phyloP scores from a whole-genome alignment of 2,797 vertebrate genomes.

The Odontamblyopus lacepedii region DNA sequence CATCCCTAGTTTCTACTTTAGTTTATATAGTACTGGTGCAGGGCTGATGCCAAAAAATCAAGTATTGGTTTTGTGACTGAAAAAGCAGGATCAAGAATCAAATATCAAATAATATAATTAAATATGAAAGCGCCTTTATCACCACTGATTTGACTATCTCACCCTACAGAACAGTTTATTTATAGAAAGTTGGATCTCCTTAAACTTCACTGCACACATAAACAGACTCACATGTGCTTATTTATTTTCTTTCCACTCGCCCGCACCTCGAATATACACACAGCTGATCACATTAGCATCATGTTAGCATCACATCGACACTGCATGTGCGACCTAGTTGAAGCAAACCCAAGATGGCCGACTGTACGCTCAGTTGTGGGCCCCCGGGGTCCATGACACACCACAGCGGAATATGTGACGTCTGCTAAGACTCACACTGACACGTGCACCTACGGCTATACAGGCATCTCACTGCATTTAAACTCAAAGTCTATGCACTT shows the following conservation, averaged over 20 bases:
- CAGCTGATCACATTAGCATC: slow-evolving; percentile 26
- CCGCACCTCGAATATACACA: not conserved
- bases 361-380: slow-evolving; percentile 17
- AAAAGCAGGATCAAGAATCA: no score
- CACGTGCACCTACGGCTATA: slow-evolving; percentile 26
- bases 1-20: no score
- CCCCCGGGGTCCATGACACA: slow-evolving; percentile 45
- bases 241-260: not conserved
- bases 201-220: not conserved
- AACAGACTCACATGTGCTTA: not conserved
- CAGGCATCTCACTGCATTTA: not conserved
- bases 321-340: slow-evolving; percentile 54
- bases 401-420: slow-evolving; percentile 38
- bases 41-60: no score
- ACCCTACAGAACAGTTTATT: not conserved
- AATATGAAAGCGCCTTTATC: not conserved
- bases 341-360: slow-evolving; percentile 27
- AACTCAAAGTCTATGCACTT: not conserved
- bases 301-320: slow-evolving; percentile 15
- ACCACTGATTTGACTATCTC: not conserved
- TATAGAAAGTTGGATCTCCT: not conserved
- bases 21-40: no score
- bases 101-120: no score
- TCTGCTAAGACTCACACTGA: slow-evolving; percentile 16
- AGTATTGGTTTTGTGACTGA: no score